Base-by-base conservation (phyloP, 1,140 invertebrate genomes). In the Chlorops oryzae region DNA sequence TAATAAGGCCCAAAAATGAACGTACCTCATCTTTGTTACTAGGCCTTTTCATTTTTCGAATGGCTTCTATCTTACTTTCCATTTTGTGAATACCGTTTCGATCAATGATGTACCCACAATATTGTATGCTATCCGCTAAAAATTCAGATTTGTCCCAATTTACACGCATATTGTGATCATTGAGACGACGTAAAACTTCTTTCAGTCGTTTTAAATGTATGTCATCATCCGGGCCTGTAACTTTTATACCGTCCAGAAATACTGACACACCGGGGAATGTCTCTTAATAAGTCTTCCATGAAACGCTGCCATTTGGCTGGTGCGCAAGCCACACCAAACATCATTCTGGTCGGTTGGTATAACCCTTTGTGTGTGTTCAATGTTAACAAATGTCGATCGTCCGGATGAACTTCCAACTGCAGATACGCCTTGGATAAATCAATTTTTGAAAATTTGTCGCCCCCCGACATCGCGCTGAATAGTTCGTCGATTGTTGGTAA, bases 51-150 rank as follows among this genome's bases (percentile, higher is more conserved):
- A 65, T 48, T 40, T 60, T 50, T 15, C 40, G 41, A 23, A 62
- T 51, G 15, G 51, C 56, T n/a, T 61, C 50, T 6, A 51, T 48
- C 48, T 61, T 54, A 15, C 28, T 43, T 32, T 57, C 10, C 2
- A 37, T 23, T 28, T 58, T 56, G 12, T 53, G 53, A 32, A 67
- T 52, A 1, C 65, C 61, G 0, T 55, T 10, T 25, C 37, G 37
- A 43, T 63, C 56, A 34, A 72, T 62, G 3, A 52, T 43, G 47
- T 66, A 62, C 2, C 62, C 61, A 24, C 61, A 55, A 27, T 68
- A 64, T 47, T 62, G 55, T 21, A 63, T 54, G 39, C 41, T 50
- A 17, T 56, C 49, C 10, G 28, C 40, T 15, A 64, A 56, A 56
- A 61, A 58, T 41, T 58, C 18, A 12, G 56, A 48, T 47, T 52